These are phyloP conservation scores for Basileuterus tristriatus DNA, from an alignment of 2,797 vertebrate genomes.

Conservation along the genomic window DNA sequence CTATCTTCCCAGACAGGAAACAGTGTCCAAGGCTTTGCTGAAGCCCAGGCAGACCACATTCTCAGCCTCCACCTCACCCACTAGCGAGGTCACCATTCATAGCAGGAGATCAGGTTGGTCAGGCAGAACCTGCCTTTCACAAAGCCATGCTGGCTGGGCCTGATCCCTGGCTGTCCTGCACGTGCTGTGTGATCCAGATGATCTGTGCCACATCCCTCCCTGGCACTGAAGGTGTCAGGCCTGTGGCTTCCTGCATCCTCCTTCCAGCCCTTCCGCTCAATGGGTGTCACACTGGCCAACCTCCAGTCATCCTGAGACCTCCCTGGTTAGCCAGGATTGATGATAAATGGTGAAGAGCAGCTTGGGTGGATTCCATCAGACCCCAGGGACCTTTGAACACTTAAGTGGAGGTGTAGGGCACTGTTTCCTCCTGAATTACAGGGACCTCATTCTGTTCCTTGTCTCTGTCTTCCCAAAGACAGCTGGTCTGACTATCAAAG, in stretches of 20 bases:
- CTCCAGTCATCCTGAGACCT: not conserved
- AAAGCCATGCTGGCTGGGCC: not conserved
- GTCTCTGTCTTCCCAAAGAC: not conserved
- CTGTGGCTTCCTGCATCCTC: not conserved
- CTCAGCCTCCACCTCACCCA: not conserved
- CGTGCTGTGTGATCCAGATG: not conserved
- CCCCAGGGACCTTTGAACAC: not conserved
- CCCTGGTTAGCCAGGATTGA: not conserved
- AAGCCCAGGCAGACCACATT: not conserved
- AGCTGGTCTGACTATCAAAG: not conserved
- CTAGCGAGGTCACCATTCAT: fast-evolving
- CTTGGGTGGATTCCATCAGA: not conserved
- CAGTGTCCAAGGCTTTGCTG: not conserved
- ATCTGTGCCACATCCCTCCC: not conserved
- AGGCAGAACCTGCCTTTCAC: not conserved
- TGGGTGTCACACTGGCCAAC: fast-evolving
- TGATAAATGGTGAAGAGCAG: not conserved
- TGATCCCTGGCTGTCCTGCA: not conserved
- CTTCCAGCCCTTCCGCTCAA: not conserved
- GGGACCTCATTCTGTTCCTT: not conserved
- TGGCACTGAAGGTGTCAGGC: not conserved
- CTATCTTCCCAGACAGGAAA: not conserved
- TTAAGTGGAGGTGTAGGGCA: not conserved
- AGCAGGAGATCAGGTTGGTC: not conserved
- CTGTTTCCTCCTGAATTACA: not conserved